These are phyloP conservation scores for Ganaspis sp. DNA, from an alignment of 1,140 invertebrate species.

Conservation along the genomic window DNA sequence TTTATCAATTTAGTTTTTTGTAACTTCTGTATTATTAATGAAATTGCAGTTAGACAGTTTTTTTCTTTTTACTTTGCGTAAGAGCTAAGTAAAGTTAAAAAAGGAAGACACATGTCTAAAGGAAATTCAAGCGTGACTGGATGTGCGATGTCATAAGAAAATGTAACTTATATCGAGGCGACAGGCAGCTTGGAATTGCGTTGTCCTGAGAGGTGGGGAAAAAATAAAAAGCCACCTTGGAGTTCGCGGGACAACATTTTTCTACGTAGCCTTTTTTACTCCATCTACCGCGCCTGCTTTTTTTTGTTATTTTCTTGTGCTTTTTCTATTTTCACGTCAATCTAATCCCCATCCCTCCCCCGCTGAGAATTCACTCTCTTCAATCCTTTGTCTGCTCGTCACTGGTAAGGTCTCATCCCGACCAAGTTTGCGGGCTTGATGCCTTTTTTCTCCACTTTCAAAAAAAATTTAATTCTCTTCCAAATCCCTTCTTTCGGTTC, in stretches of 20 bases:
- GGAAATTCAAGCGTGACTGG: conserved; percentile 56
- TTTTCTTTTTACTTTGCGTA: too few relatives aligned
- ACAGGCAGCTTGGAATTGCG: conserved; percentile 64
- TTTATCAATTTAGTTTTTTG: too few relatives aligned
- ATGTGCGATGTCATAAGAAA: conserved; percentile 61
- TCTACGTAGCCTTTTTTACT: conserved; percentile 45
- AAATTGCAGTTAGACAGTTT: too few relatives aligned
- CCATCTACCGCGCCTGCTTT: conserved; percentile 40
- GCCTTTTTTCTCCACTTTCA: conserved; percentile 37
- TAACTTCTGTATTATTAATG: too few relatives aligned
- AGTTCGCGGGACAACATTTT: conserved; percentile 48
- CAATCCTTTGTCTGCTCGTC: conserved; percentile 52
- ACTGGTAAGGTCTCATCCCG: conserved; percentile 32
- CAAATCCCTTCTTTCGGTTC: background rate
- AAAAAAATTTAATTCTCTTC: conserved; percentile 32
- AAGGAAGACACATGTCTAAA: background rate
- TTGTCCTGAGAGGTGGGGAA: conserved; percentile 54
- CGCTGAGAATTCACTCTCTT: conserved; percentile 46
- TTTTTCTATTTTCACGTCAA: conserved; percentile 57
- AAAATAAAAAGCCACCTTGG: conserved; percentile 46
- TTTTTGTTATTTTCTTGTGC: conserved; percentile 55
- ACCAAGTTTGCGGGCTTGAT: conserved; percentile 44
- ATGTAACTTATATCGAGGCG: conserved; percentile 62
- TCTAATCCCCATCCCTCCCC: conserved; percentile 47
- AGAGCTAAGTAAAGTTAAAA: background rate